phyloP scores from a whole-genome alignment of 2,113 vertebrate species.

The Larimichthys crocea region DNA sequence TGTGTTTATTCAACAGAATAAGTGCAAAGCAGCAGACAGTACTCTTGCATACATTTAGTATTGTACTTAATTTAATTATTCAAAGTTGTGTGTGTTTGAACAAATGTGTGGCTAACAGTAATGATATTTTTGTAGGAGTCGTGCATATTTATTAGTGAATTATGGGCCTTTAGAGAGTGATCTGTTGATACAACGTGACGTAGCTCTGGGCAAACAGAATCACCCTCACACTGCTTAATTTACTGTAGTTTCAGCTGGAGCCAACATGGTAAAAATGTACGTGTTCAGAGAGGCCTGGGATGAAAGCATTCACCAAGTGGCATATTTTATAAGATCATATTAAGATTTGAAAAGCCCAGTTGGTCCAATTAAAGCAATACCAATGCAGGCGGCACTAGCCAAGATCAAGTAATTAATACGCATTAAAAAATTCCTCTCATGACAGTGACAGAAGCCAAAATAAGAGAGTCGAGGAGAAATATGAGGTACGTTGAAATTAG shows the following conservation, averaged over 20 bases:
- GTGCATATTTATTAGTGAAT: constrained; percentile 2
- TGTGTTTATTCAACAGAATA: constrained; percentile 8
- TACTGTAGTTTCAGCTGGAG: constrained; percentile 17
- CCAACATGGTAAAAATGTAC: constrained; percentile 29
- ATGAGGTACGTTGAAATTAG: background rate
- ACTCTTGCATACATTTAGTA: background rate
- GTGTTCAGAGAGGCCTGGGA: constrained; percentile 10
- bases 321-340: constrained; percentile 55
- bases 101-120: constrained; percentile 28
- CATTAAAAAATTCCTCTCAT: constrained; percentile 30
- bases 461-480: constrained; percentile 25
- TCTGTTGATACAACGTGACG: constrained; percentile 33
- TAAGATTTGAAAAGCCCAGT: constrained; percentile 59
- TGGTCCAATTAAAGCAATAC: constrained; percentile 59
- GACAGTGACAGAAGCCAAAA: constrained; percentile 39
- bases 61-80: constrained; percentile 7
- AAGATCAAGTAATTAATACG: constrained; percentile 51
- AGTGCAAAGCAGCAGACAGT: constrained; percentile 1
- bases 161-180: constrained; percentile 26
- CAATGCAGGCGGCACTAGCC: constrained; percentile 29
- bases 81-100: background rate
- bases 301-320: constrained; percentile 47
- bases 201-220: constrained; percentile 13
- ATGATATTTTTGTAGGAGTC: constrained; percentile 16
- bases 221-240: constrained; percentile 29